phyloP scores from a whole-genome alignment of 2,797 vertebrate genomes.

The Otolemur crassicaudatus region DNA sequence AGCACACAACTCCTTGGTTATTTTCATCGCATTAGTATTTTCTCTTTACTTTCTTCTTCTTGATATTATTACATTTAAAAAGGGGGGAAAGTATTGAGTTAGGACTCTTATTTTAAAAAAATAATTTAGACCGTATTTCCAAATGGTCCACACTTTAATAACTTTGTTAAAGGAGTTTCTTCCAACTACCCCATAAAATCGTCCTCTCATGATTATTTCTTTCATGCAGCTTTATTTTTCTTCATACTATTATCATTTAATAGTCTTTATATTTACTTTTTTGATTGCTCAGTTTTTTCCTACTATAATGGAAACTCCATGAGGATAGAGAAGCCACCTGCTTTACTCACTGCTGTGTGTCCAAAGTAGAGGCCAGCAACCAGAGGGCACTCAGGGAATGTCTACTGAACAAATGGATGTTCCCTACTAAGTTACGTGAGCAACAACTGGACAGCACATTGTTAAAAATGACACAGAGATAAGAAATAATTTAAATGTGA shows the following conservation, averaged over 20 bases:
- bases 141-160: background rate
- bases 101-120: conserved; percentile 18
- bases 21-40: conserved; percentile 24
- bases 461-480: background rate
- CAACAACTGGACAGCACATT: background rate
- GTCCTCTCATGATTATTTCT: background rate
- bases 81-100: conserved; percentile 24
- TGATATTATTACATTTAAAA: conserved; percentile 57
- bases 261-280: background rate
- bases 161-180: background rate
- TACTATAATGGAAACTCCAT: too few species aligned
- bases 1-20: conserved; percentile 62
- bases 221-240: background rate
- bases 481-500: background rate
- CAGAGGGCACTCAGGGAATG: background rate
- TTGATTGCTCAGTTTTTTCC: background rate
- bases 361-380: background rate
- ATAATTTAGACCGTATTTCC: background rate
- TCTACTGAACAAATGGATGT: background rate
- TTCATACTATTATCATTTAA: background rate
- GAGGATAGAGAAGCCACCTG: background rate
- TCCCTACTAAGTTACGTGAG: background rate
- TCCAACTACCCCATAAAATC: background rate
- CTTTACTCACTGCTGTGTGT: background rate
- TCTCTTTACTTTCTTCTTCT: conserved; percentile 40